Evolutionary conservation across 2,888 invertebrate species (phyloP).

Genomic region (Brenthis ino): DNA sequence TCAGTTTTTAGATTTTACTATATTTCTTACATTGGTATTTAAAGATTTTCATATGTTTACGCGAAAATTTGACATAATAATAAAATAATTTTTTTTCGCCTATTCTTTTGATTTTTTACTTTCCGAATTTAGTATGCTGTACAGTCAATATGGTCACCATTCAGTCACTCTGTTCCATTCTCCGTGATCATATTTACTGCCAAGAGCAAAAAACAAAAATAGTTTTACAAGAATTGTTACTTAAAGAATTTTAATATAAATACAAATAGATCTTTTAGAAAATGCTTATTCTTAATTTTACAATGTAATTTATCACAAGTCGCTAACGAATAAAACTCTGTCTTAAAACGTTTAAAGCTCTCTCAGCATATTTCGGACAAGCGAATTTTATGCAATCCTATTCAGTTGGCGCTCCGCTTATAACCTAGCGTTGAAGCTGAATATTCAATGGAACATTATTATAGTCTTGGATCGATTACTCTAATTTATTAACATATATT

Average conservation of each 20-base stretch:
- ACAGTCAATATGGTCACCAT: too few relatives aligned
- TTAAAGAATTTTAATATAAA: neutral
- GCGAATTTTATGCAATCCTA: conserved; percentile 62
- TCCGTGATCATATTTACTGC: too few relatives aligned
- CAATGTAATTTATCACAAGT: conserved; percentile 32
- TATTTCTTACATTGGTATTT: too few relatives aligned
- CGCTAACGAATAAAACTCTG: conserved; percentile 47
- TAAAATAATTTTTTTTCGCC: too few relatives aligned
- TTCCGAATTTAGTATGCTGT: too few relatives aligned
- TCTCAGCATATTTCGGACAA: conserved; percentile 65
- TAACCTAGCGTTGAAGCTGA: conserved; percentile 36
- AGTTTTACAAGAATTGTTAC: too few relatives aligned
- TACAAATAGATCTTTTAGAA: conserved; percentile 6
- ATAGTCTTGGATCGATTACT: conserved; percentile 16
- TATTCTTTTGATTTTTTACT: too few relatives aligned
- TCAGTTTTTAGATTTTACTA: too few relatives aligned
- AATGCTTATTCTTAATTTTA: conserved; percentile 18
- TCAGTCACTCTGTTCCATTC: too few relatives aligned
- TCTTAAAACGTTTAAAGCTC: conserved; percentile 53
- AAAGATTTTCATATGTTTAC: too few relatives aligned
- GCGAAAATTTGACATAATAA: too few relatives aligned
- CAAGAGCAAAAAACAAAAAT: too few relatives aligned
- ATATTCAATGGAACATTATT: conserved; percentile 26
- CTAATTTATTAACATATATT: conserved; percentile 13
- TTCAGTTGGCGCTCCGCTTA: conserved; percentile 53